Conservation (phyloP, 2,113 vertebrate genomes). For the Butorides virescens region DNA sequence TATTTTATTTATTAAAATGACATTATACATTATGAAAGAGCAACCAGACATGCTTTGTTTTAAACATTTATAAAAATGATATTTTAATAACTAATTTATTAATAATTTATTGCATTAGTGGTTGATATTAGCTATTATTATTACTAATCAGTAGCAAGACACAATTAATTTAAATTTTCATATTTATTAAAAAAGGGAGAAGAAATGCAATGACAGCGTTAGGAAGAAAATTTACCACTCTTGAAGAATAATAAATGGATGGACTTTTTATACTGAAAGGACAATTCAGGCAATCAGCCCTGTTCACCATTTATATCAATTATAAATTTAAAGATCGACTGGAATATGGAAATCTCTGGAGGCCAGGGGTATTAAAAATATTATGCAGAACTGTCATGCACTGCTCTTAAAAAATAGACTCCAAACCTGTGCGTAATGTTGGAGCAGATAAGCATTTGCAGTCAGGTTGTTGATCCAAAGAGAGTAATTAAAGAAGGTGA, state of each 20-base stretch:
- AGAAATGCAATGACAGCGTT: not conserved
- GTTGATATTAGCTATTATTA: not conserved
- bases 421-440: constrained; percentile 50
- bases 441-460: constrained; percentile 60
- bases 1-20: not conserved
- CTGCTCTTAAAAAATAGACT: constrained; percentile 64
- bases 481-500: constrained; percentile 69
- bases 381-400: constrained; percentile 57
- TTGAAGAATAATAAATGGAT: not conserved
- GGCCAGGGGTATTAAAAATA: constrained; percentile 43
- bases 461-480: constrained; percentile 63
- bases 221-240: not conserved
- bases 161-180: not conserved
- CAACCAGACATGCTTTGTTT: not conserved
- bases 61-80: not conserved
- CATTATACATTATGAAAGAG: not conserved
- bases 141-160: not conserved
- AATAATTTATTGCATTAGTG: not conserved
- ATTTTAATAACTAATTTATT: not conserved
- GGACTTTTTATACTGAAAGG: not conserved
- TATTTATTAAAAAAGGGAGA: not conserved
- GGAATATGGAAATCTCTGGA: constrained; percentile 29
- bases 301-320: constrained; percentile 40
- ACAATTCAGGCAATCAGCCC: not conserved
- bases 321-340: constrained; percentile 1